Evolutionary conservation across 2,113 vertebrate genomes (phyloP).

Genomic region (Eretmochelys imbricata): DNA sequence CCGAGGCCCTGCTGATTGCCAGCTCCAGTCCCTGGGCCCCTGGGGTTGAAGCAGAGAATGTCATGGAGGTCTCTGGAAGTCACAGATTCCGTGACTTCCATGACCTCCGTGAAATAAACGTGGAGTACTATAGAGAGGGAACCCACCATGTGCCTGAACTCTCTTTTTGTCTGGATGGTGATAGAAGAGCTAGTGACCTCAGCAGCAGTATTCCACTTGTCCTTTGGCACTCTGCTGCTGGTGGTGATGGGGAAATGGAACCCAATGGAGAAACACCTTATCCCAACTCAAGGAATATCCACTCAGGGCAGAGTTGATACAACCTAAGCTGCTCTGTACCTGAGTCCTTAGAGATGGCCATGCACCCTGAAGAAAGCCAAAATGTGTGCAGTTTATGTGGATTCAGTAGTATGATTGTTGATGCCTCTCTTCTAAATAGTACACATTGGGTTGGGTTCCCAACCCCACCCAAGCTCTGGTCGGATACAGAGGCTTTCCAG

Average conservation of each 20-base stretch:
- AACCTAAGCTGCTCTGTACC: neutral
- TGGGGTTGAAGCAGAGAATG: too few species aligned
- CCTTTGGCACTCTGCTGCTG: neutral
- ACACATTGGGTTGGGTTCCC: neutral
- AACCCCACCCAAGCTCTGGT: neutral
- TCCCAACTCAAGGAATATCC: neutral
- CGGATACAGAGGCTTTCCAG: neutral
- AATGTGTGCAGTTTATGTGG: neutral
- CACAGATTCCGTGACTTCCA: too few species aligned
- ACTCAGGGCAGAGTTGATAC: neutral
- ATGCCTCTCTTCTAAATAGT: neutral
- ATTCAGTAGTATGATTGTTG: neutral
- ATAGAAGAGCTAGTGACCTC: neutral
- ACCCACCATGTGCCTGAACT: neutral
- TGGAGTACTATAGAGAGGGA: rapidly evolving
- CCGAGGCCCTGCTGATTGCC: too few species aligned
- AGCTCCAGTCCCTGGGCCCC: too few species aligned
- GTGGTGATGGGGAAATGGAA: neutral
- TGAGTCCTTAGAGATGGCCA: neutral
- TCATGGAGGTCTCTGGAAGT: too few species aligned
- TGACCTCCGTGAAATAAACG: too few species aligned
- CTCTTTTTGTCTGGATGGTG: neutral
- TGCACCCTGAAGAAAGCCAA: neutral
- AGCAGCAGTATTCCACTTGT: neutral
- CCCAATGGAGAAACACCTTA: neutral